Percentiles rank a stretch among this genome's conserved stretches.
Evolutionary conservation across 2,797 vertebrate genomes (phyloP).

Genomic region (Setipinna tenuifilis): DNA sequence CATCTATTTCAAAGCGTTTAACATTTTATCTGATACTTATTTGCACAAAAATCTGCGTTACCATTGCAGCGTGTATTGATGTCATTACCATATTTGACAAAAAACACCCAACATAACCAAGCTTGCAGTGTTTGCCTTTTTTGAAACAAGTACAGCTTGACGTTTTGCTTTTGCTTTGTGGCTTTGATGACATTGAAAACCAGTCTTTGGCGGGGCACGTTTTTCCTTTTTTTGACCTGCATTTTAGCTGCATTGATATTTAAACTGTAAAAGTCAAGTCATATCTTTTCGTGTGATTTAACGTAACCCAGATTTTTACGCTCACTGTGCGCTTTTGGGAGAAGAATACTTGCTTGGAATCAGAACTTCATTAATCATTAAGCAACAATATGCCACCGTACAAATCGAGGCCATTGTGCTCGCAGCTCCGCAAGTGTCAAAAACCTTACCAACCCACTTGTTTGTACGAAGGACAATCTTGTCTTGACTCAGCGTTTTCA

Average conservation of each 20-base stretch:
- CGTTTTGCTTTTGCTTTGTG: not conserved
- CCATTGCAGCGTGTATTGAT: not conserved
- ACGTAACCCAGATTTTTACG: constrained; percentile 25
- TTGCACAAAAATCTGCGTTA: not conserved
- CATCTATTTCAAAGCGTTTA: not conserved
- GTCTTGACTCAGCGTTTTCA: not conserved
- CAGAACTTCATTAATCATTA: constrained; percentile 72
- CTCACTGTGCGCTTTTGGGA: constrained; percentile 48
- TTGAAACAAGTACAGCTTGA: not conserved
- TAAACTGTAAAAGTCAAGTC: not conserved
- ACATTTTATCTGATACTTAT: not conserved
- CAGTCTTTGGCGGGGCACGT: not conserved
- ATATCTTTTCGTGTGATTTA: not conserved
- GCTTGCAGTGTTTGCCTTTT: too few relatives aligned
- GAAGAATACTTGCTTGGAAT: constrained; percentile 50
- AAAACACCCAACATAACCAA: too few relatives aligned
- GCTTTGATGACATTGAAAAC: not conserved
- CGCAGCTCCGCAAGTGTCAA: constrained; percentile 18
- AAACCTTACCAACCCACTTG: not conserved
- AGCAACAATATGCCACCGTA: constrained; percentile 67
- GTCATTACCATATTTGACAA: too few relatives aligned
- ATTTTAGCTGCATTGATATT: not conserved
- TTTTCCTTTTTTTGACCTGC: not conserved
- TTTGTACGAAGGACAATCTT: not conserved
- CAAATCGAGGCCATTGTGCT: constrained; percentile 36